A percentile compares a stretch with the other conserved stretches of the same genome.
These are phyloP conservation scores for Paracentrotus lividus DNA, from an alignment of 53 echinoderm and acorn worm genomes.

Conservation along the genomic window DNA sequence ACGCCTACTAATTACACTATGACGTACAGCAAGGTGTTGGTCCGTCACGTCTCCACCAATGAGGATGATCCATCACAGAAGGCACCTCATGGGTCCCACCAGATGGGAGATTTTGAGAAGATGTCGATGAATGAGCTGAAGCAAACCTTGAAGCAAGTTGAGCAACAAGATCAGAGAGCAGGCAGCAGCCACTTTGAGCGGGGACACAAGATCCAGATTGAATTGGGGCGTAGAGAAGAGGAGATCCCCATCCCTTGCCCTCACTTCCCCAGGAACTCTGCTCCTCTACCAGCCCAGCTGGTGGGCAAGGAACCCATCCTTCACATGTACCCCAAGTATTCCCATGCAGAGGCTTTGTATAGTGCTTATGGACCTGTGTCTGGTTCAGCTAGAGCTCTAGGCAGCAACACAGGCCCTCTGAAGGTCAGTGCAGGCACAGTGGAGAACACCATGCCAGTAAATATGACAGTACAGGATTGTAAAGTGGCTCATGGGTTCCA, in stretches of 20 bases:
- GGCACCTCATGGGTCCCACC: conserved; percentile 76
- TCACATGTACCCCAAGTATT: conserved; percentile 66
- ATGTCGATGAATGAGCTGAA: conserved; percentile 86
- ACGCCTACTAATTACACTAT: conserved; percentile 87
- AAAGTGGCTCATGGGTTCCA: conserved; percentile 88
- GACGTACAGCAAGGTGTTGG: conserved; percentile 90
- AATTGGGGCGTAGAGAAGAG: conserved; percentile 81
- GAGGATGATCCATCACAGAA: conserved; percentile 72
- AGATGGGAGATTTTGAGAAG: conserved; percentile 84
- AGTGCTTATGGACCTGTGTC: conserved; percentile 69
- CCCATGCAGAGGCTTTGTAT: conserved; percentile 24
- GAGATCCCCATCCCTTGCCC: background rate
- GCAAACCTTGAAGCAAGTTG: conserved; percentile 77
- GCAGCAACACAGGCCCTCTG: conserved; percentile 80
- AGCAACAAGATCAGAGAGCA: conserved; percentile 86
- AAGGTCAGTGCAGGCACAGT: conserved; percentile 82
- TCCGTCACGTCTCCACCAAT: conserved; percentile 85
- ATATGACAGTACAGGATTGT: conserved; percentile 85
- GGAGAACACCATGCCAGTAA: conserved; percentile 82
- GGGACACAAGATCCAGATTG: conserved; percentile 83
- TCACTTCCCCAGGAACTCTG: background rate
- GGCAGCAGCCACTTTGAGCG: conserved; percentile 88
- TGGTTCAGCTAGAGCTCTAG: conserved; percentile 77
- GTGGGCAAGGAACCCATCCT: conserved; percentile 64
- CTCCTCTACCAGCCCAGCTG: conserved; percentile 51